phyloP scores from a whole-genome alignment of 2,888 invertebrate genomes.

The Polietes domitor region DNA sequence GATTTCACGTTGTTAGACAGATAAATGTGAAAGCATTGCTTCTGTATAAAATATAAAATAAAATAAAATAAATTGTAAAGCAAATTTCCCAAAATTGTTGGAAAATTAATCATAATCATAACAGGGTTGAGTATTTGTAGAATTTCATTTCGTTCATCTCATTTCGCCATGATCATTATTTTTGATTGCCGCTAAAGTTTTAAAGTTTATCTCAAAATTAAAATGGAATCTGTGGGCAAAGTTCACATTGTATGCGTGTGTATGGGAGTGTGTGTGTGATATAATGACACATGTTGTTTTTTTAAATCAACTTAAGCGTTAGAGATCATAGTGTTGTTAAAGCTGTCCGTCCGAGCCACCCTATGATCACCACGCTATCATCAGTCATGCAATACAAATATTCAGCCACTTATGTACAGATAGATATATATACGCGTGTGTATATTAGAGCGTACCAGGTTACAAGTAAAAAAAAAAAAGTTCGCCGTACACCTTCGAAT shows the following conservation, averaged over 20 bases:
- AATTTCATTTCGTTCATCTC: neutral
- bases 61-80: too few species aligned
- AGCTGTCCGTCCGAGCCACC: neutral
- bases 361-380: neutral
- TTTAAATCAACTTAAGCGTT: conserved; percentile 25
- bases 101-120: too few species aligned
- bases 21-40: too few species aligned
- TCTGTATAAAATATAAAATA: too few species aligned
- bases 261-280: neutral
- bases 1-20: too few species aligned
- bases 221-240: conserved; percentile 15
- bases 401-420: too few species aligned
- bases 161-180: neutral
- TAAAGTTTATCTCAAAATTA: neutral
- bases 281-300: neutral
- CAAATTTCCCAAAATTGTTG: too few species aligned
- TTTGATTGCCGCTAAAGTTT: neutral
- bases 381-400: conserved; percentile 6
- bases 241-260: neutral
- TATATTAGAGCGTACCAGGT: too few species aligned
- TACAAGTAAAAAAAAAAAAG: too few species aligned
- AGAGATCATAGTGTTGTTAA: conserved; percentile 14
- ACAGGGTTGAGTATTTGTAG: too few species aligned
- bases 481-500: too few species aligned
- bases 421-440: too few species aligned